Evolutionary conservation across 1,140 invertebrate species (phyloP).

Genomic region (Apolygus lucorum): DNA sequence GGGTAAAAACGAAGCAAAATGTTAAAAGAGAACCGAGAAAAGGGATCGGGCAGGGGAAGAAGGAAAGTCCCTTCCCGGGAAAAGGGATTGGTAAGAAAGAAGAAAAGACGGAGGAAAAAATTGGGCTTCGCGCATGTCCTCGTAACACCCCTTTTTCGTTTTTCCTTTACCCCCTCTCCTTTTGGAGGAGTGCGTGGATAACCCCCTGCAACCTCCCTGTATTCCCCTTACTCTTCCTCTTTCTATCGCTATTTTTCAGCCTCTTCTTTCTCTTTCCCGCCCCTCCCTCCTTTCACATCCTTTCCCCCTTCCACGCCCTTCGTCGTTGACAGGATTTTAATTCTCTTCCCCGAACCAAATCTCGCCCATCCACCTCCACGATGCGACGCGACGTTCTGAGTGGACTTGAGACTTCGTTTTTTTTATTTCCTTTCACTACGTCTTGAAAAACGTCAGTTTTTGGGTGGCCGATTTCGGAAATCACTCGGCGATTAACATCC

Average conservation of each 20-base stretch:
- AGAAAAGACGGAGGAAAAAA: not conserved
- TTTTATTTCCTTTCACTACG: not conserved
- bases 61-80: too few relatives aligned
- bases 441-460: too few relatives aligned
- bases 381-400: not conserved
- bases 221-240: not conserved
- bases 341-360: not conserved
- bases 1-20: not conserved
- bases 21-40: not conserved
- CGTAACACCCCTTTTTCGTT: not conserved
- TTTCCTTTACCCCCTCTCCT: not conserved
- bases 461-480: too few relatives aligned
- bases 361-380: not conserved
- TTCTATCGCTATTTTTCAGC: not conserved
- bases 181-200: not conserved
- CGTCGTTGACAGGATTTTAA: not conserved
- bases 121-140: not conserved
- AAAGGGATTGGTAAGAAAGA: conserved; percentile 2
- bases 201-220: not conserved
- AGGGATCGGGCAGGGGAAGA: not conserved
- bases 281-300: not conserved
- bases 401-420: too few relatives aligned
- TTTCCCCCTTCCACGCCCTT: not conserved
- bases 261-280: not conserved
- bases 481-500: too few relatives aligned